Evolutionary conservation across 23 tunicate species (phyloP).

Genomic region (Phallusia fumigata): DNA sequence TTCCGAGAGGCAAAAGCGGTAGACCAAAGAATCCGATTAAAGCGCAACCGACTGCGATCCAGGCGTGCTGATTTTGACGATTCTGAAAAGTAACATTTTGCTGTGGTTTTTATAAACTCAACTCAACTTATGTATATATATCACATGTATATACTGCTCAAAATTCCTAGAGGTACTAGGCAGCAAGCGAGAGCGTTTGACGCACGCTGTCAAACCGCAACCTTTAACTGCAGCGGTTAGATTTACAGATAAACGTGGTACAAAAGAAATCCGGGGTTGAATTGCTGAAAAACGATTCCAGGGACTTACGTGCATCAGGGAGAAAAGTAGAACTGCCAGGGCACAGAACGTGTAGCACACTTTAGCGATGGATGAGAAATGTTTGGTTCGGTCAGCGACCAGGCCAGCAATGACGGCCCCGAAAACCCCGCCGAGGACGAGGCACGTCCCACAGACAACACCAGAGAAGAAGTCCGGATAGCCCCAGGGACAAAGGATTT

Average conservation of each 20-base stretch:
- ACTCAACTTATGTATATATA: too few relatives aligned
- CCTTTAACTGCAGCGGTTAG: too few relatives aligned
- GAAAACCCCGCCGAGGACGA: slow-evolving; percentile 51
- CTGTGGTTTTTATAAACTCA: too few relatives aligned
- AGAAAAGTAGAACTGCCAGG: slow-evolving; percentile 13
- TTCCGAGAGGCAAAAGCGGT: slow-evolving; percentile 63
- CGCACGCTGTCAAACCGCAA: too few relatives aligned
- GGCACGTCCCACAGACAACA: slow-evolving; percentile 49
- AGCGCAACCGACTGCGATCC: slow-evolving; percentile 32
- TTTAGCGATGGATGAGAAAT: slow-evolving; percentile 21
- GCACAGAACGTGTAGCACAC: slow-evolving; percentile 6
- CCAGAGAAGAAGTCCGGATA: slow-evolving; percentile 59
- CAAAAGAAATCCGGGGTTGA: too few relatives aligned
- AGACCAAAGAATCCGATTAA: slow-evolving; percentile 66
- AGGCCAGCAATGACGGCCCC: slow-evolving; percentile 49
- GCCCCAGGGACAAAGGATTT: slow-evolving; percentile 82
- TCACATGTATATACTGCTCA: too few relatives aligned
- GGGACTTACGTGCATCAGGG: slow-evolving; percentile 32
- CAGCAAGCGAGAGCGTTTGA: too few relatives aligned
- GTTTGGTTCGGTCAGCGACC: slow-evolving; percentile 39
- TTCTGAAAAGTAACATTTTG: slow-evolving; percentile 32
- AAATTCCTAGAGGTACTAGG: too few relatives aligned
- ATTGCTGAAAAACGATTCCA: too few relatives aligned
- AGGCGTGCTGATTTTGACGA: slow-evolving; percentile 19
- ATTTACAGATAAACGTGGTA: too few relatives aligned